Conservation (phyloP, 2,888 invertebrate species). For the Galerucella calmariensis region DNA sequence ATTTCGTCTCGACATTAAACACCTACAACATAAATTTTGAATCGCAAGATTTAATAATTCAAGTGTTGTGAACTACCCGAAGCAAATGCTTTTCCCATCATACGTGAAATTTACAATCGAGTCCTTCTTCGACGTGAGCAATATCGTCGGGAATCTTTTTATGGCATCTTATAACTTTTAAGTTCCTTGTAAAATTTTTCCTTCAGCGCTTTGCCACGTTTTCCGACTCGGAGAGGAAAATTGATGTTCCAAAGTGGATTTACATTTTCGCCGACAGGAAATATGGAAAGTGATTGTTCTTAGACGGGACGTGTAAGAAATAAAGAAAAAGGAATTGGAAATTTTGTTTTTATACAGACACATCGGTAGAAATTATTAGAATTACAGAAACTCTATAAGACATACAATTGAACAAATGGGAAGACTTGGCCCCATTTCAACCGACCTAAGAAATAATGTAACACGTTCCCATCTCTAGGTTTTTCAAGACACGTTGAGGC, state of each 20-base stretch:
- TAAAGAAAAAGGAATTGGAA: neutral
- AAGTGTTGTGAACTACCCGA: slow-evolving; percentile 5
- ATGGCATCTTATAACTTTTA: slow-evolving; percentile 42
- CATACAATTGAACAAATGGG: no score
- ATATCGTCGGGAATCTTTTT: slow-evolving; percentile 43
- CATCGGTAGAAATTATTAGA: neutral
- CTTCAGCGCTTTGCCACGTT: slow-evolving; percentile 29
- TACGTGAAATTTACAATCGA: slow-evolving; percentile 46
- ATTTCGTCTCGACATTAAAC: neutral
- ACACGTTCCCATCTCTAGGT: no score
- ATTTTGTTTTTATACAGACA: no score
- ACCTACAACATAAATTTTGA: neutral
- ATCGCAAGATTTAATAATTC: neutral
- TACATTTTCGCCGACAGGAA: slow-evolving; percentile 38
- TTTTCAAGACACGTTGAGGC: no score
- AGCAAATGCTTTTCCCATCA: slow-evolving; percentile 26
- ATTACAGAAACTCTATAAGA: no score
- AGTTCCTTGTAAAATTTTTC: slow-evolving; percentile 42
- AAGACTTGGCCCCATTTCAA: no score
- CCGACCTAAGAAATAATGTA: no score
- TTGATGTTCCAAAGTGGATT: slow-evolving; percentile 39
- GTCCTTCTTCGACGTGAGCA: slow-evolving; percentile 32
- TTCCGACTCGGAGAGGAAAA: slow-evolving; percentile 32
- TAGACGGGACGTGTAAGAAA: slow-evolving; percentile 24
- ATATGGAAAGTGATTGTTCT: slow-evolving; percentile 34